These are phyloP conservation scores for Crocidura indochinensis DNA, from an alignment of 2,797 vertebrate species.

Conservation along the genomic window DNA sequence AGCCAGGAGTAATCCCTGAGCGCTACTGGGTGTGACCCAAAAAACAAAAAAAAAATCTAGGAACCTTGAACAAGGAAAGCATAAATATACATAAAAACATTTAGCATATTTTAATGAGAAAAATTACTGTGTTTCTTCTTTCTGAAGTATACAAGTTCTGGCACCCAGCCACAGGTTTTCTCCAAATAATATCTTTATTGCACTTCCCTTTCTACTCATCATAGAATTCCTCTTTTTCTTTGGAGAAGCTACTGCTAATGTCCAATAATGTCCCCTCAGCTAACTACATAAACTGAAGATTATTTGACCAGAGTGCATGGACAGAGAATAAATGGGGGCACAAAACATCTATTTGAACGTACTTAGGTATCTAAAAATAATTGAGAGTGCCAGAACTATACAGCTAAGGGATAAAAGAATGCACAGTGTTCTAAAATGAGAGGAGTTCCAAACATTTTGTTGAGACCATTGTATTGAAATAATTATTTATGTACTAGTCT, in stretches of 20 bases:
- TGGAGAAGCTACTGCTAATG: background rate
- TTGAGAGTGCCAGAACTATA: background rate
- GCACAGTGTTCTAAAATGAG: background rate
- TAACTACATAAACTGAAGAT: background rate
- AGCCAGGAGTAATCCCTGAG: too few species aligned
- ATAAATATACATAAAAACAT: too few species aligned
- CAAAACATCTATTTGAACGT: background rate
- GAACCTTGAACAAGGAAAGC: background rate
- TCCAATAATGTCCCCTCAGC: background rate
- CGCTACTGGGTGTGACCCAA: too few species aligned
- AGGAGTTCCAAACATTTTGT: background rate
- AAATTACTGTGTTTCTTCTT: background rate
- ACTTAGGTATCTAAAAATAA: background rate
- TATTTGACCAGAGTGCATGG: background rate
- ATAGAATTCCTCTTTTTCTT: background rate
- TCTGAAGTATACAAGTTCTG: background rate
- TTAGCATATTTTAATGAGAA: too few species aligned
- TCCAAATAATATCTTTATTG: background rate
- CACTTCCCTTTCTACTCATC: background rate
- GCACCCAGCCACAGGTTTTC: background rate
- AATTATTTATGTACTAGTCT: constrained; percentile 76
- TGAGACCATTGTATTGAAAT: constrained; percentile 63
- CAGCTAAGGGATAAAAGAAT: background rate
- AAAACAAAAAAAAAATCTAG: too few species aligned
- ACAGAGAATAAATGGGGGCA: background rate